Percentiles rank a stretch among this genome's conserved stretches.
Evolutionary conservation across 92 coral and sea anemone genomes (phyloP).

Genomic region (Desmophyllum pertusum): DNA sequence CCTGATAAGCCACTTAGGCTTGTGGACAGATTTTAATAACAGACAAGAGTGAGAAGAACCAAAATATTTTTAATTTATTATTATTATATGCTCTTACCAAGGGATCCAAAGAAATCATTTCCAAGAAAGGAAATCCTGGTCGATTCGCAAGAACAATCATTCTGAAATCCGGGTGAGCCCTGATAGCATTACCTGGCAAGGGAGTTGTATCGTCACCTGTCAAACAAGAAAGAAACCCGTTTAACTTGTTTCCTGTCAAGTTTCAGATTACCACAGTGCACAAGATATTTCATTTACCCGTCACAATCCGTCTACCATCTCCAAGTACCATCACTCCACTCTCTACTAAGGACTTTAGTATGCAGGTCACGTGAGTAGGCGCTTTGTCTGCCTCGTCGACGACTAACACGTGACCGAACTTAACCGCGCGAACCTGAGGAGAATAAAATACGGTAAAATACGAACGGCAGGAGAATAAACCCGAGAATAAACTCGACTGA

Average conservation of each 20-base stretch:
- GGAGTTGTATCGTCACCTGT: conserved; percentile 45
- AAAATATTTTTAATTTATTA: neutral
- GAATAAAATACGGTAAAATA: no score
- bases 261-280: neutral
- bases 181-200: conserved; percentile 69
- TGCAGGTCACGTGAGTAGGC: conserved; percentile 96
- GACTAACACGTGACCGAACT: conserved; percentile 96
- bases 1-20: no score
- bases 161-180: conserved; percentile 86
- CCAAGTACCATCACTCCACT: conserved; percentile 97
- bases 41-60: neutral
- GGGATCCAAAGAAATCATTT: conserved; percentile 95
- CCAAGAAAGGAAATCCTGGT: conserved; percentile 98
- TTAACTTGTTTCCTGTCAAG: neutral
- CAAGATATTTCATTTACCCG: conserved; percentile 57
- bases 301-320: conserved; percentile 93
- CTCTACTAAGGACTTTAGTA: conserved; percentile 91
- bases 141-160: conserved; percentile 97
- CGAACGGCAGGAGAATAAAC: no score
- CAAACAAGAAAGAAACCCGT: neutral
- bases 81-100: conserved; percentile 79
- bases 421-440: conserved; percentile 94
- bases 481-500: no score
- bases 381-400: conserved; percentile 99
- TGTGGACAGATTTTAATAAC: no score